Conservation (phyloP, 2,888 invertebrate genomes). For the Allygus modestus region DNA sequence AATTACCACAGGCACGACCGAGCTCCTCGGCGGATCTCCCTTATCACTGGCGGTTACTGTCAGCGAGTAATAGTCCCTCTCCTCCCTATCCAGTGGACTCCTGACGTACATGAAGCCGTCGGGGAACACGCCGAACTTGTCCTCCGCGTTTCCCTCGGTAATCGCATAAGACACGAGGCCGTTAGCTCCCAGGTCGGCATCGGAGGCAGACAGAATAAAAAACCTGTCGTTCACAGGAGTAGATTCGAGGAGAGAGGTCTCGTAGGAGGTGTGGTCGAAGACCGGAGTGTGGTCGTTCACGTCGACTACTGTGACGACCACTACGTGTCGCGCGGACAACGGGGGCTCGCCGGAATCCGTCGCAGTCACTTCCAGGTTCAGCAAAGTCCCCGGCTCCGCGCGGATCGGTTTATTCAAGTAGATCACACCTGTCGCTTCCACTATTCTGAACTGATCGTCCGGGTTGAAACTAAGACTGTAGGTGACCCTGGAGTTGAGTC, state of each 20-base stretch:
- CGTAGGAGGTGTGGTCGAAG: conserved; percentile 94
- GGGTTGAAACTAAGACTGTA: conserved; percentile 90
- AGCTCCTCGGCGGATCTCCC: conserved; percentile 86
- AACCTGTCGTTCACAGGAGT: conserved; percentile 94
- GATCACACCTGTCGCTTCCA: conserved; percentile 92
- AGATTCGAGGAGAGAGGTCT: conserved; percentile 93
- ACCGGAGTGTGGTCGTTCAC: conserved; percentile 98
- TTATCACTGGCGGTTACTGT: conserved; percentile 90
- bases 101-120: conserved; percentile 95
- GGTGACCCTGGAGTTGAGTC: conserved; percentile 90
- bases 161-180: conserved; percentile 90
- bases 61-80: conserved; percentile 93
- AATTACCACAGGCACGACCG: conserved; percentile 93
- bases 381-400: conserved; percentile 83
- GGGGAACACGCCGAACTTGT: conserved; percentile 95
- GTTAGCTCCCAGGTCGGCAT: conserved; percentile 90
- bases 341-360: conserved; percentile 89
- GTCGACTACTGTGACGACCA: conserved; percentile 87
- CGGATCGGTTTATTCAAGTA: conserved; percentile 89
- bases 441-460: conserved; percentile 89
- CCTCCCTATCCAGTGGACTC: conserved; percentile 91
- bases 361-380: conserved; percentile 89
- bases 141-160: conserved; percentile 90
- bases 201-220: conserved; percentile 93
- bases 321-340: conserved; percentile 85